Evolutionary conservation across 2,888 invertebrate species (phyloP).

Genomic region (Temnothorax rugatulus): DNA sequence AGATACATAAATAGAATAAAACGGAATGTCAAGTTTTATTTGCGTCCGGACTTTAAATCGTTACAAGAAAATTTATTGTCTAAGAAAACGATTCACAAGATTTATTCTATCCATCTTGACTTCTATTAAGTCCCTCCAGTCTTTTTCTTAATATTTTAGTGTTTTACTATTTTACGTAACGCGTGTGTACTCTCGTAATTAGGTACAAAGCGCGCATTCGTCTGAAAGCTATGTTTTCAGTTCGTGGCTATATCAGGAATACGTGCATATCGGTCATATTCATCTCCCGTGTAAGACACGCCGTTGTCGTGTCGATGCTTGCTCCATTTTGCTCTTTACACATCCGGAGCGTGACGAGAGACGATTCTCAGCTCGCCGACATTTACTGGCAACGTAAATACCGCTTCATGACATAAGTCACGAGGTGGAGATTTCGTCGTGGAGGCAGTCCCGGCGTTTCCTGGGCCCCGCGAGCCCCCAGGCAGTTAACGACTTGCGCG

Average conservation of each 20-base stretch:
- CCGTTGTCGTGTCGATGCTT: constrained; percentile 68
- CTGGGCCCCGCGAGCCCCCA: constrained; percentile 25
- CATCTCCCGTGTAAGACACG: constrained; percentile 73
- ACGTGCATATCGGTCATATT: constrained; percentile 72
- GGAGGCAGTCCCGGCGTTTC: constrained; percentile 42
- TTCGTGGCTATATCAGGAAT: constrained; percentile 26
- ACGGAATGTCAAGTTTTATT: constrained; percentile 8
- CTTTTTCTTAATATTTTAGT: constrained; percentile 8
- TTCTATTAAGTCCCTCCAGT: background rate
- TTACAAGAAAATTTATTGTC: background rate
- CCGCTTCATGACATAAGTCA: constrained; percentile 66
- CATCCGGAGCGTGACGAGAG: constrained; percentile 59
- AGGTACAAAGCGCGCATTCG: background rate
- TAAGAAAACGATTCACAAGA: background rate
- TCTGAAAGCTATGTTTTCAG: background rate
- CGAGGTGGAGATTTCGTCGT: constrained; percentile 70
- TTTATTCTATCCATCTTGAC: constrained; percentile 4
- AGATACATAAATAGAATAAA: constrained; percentile 20
- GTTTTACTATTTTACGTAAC: constrained; percentile 19
- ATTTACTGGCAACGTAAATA: constrained; percentile 47
- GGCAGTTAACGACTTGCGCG: constrained; percentile 58
- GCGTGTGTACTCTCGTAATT: background rate
- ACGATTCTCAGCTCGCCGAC: constrained; percentile 48
- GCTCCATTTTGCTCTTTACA: constrained; percentile 70
- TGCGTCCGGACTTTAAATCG: background rate